Conservation (phyloP, 2,113 vertebrate species). For the Coturnix japonica region DNA sequence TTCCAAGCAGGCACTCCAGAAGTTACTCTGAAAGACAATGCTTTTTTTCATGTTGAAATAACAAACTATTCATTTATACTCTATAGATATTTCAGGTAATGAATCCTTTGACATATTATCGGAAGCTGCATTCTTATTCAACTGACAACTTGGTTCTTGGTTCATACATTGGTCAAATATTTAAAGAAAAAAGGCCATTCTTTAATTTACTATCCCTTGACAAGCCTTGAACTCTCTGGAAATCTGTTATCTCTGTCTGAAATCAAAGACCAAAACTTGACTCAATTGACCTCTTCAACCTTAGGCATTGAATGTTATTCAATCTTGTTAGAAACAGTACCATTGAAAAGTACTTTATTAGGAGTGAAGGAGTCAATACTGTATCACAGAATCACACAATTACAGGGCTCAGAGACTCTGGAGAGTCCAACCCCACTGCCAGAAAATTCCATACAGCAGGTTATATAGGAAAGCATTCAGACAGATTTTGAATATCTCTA, state of each 20-base stretch:
- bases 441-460: no score
- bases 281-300: background rate
- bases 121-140: background rate
- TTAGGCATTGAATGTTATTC: background rate
- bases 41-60: background rate
- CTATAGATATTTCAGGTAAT: background rate
- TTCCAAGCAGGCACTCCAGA: background rate
- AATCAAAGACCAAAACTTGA: background rate
- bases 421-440: no score
- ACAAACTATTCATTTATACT: background rate
- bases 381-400: no score
- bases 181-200: background rate
- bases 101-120: background rate
- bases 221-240: background rate
- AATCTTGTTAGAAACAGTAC: background rate
- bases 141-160: background rate
- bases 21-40: background rate
- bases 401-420: no score
- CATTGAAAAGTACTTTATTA: background rate
- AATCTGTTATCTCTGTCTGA: background rate
- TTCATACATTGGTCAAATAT: background rate
- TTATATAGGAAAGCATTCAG: no score
- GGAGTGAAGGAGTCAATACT: background rate
- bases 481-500: no score
- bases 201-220: background rate